Evolutionary conservation across 1,140 invertebrate genomes (phyloP).

Genomic region (Bursaphelenchus mucronatus): DNA sequence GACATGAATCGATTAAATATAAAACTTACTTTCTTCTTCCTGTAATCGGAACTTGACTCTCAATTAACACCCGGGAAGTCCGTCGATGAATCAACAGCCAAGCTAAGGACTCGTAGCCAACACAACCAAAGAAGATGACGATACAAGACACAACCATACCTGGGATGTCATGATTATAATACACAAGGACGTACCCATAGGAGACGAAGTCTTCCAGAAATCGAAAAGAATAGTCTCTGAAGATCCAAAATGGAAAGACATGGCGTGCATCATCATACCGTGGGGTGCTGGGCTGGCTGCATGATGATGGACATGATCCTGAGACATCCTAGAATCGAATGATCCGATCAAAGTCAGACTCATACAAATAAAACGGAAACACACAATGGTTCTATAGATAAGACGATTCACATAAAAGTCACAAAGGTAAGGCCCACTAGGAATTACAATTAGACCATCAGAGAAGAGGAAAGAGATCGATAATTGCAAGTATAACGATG

Average conservation of each 20-base stretch:
- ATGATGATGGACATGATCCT: too few species aligned
- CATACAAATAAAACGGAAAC: too few species aligned
- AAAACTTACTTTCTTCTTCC: conserved; percentile 5
- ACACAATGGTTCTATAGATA: too few species aligned
- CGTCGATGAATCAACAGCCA: conserved; percentile 46
- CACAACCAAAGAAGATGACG: conserved; percentile 41
- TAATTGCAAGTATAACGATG: too few species aligned
- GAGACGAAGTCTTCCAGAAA: conserved; percentile 45
- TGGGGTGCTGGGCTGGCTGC: conserved; percentile 4
- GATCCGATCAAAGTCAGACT: too few species aligned
- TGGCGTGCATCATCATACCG: conserved; percentile 37
- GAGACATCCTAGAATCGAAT: too few species aligned
- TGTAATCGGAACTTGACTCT: conserved; percentile 4
- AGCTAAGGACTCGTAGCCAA: conserved; percentile 46
- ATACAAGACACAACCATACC: conserved; percentile 56
- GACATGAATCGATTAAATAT: neutral
- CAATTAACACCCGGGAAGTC: conserved; percentile 21
- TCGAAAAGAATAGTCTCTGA: conserved; percentile 53
- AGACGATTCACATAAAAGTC: too few species aligned
- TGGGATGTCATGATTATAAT: conserved; percentile 23
- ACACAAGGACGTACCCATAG: conserved; percentile 34
- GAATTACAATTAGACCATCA: too few species aligned
- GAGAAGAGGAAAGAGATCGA: too few species aligned
- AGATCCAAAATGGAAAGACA: conserved; percentile 57
- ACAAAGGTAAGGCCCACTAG: too few species aligned